Evolutionary conservation across 30 jellyfish, hydroid and myxozoan genomes (phyloP).

Genomic region (Mastigias papua): DNA sequence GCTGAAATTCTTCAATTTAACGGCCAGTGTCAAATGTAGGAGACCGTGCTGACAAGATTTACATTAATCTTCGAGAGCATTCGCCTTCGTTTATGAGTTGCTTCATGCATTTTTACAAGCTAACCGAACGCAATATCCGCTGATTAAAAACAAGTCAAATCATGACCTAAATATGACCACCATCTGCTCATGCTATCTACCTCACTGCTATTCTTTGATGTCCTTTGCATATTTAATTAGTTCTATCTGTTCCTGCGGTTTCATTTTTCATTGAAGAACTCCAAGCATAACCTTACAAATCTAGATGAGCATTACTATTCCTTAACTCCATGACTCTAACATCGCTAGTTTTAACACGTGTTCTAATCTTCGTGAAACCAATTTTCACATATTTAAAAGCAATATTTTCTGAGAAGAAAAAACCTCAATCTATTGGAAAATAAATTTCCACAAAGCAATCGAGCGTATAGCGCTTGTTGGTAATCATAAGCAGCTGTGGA

Average conservation of each 20-base stretch:
- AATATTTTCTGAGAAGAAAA: conserved; percentile 18
- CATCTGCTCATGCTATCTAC: conserved; percentile 58
- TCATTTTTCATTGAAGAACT: conserved; percentile 41
- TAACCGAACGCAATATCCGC: conserved; percentile 51
- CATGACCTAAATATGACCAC: conserved; percentile 35
- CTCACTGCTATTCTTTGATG: conserved; percentile 36
- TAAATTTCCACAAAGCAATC: not conserved
- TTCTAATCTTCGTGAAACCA: conserved; percentile 61
- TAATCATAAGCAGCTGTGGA: not conserved
- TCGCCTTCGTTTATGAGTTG: not conserved
- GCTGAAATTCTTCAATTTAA: not conserved
- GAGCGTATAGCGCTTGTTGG: not conserved
- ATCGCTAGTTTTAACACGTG: conserved; percentile 36
- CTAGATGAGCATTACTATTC: conserved; percentile 34
- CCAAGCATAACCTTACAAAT: conserved; percentile 31
- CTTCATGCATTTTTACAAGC: conserved; percentile 36
- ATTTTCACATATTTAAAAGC: conserved; percentile 36
- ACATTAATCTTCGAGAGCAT: conserved; percentile 10
- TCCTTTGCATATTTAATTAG: conserved; percentile 50
- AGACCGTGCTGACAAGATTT: conserved; percentile 9
- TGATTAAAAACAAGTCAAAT: conserved; percentile 59
- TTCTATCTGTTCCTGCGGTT: conserved; percentile 55
- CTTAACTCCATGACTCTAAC: conserved; percentile 59
- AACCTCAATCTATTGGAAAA: conserved; percentile 1
- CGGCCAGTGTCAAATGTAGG: not conserved